Evolutionary conservation across 1,140 invertebrate genomes (phyloP).

Genomic region (Catajapyx aquilonaris): DNA sequence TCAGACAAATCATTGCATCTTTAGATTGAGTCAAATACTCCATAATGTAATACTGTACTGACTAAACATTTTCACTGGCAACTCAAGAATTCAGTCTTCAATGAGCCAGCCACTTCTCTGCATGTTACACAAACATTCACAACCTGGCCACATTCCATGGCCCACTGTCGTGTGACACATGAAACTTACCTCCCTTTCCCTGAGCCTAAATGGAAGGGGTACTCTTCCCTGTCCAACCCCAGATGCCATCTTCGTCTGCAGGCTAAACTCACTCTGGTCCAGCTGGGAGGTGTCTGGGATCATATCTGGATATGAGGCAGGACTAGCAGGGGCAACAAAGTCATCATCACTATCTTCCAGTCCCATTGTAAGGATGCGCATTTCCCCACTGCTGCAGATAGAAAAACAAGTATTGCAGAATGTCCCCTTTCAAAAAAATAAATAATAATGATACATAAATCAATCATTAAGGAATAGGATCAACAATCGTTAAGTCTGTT

Average conservation of each 20-base stretch:
- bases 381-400: neutral
- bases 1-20: slow-evolving; percentile 2
- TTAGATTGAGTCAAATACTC: neutral
- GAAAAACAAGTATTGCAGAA: too few species aligned
- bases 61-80: slow-evolving; percentile 4
- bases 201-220: too few species aligned
- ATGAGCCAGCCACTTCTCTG: too few species aligned
- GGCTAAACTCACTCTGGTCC: slow-evolving; percentile 29
- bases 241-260: slow-evolving; percentile 24
- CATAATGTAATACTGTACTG: slow-evolving; percentile 2
- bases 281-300: slow-evolving; percentile 23
- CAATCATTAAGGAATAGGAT: too few species aligned
- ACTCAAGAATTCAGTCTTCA: too few species aligned
- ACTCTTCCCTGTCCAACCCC: too few species aligned
- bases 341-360: slow-evolving; percentile 21
- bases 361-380: neutral
- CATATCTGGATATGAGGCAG: slow-evolving; percentile 13
- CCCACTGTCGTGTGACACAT: neutral
- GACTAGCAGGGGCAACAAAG: slow-evolving; percentile 15
- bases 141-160: neutral
- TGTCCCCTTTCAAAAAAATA: too few species aligned
- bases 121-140: too few species aligned
- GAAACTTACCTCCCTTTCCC: slow-evolving; percentile 20
- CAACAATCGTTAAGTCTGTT: too few species aligned
- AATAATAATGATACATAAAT: too few species aligned